Base-by-base conservation (phyloP, 2,888 invertebrate species). In the Habrosyne pyritoides region DNA sequence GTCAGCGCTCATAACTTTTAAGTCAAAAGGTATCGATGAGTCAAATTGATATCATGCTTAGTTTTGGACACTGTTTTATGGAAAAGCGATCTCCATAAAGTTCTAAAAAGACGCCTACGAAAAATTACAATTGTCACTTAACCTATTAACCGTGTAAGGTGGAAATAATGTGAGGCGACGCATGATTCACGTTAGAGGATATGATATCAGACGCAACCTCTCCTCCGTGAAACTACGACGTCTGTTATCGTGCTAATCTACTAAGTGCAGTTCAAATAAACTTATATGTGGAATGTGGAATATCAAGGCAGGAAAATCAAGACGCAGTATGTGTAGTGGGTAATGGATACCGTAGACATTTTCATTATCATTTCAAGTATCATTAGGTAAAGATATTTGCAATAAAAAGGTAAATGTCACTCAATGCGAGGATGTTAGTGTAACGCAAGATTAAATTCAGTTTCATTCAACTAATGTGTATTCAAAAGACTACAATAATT, bases 191-290 rank as follows among this genome's bases (percentile, higher is more conserved):
- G 18, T 18, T 18, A 42, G 81, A 80, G 83, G 84, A 86, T 79
- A 84, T 91, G 89, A 89, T 86, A 88, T 89, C 89, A 91, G 77
- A 87, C 74, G 60, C 66, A 73, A 73, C 67, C 73, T 78, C 75
- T 76, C 77, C 77, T 74, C 69, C 66, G 80, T 70, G 69, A 74
- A 70, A 79, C 63, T 66, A 78, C 75, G 83, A 87, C 88, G 90
- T 83, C 66, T 75, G 64, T 73, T 76, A 75, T 67, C 71, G 67
- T 69, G 63, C 69, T 84, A 79, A 87, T 84, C 84, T 83, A 82
- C 71, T 82, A 83, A 87, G 83, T 89, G 84, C 84, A 84, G 77
- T 81, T 79, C 79, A 84, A 88, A 87, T 69, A 83, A 61, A 75
- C 74, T 79, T 78, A 65, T 55, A 60, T 69, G 69, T 61, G 66